Conservation (phyloP, 2,113 vertebrate genomes). For the Sminthopsis crassicaudata region DNA sequence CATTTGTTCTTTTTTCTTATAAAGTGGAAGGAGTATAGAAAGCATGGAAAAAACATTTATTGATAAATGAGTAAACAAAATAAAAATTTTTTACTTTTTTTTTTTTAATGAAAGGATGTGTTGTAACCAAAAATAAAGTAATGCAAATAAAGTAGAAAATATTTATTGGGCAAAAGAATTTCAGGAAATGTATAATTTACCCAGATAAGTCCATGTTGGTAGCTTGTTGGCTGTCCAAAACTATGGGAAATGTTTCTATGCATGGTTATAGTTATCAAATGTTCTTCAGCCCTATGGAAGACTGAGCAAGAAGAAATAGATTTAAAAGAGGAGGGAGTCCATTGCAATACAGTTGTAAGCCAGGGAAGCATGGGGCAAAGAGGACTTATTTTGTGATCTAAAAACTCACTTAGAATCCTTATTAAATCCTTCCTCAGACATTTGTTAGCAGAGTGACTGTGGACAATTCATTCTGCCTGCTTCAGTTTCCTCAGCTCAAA, state of each 20-base stretch:
- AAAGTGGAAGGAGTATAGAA: neutral
- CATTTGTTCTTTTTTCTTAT: neutral
- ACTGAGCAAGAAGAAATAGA: neutral
- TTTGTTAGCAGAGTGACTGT: neutral
- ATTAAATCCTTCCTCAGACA: neutral
- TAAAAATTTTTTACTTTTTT: neutral
- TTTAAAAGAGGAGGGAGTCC: neutral
- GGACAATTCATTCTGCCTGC: neutral
- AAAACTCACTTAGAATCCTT: neutral
- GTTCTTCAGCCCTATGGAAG: neutral
- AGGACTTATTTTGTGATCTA: neutral
- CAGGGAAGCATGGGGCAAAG: neutral
- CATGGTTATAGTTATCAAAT: neutral
- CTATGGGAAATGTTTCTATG: neutral
- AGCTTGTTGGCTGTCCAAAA: neutral
- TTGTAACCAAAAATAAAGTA: neutral
- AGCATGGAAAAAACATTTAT: neutral
- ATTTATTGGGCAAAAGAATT: neutral
- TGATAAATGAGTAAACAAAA: neutral
- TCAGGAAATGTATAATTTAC: neutral
- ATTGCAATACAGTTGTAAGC: neutral
- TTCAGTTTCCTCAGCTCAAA: neutral
- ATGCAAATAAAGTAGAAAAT: neutral
- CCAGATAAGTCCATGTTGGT: neutral
- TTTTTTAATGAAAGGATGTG: neutral